phyloP scores from a whole-genome alignment of 1,140 invertebrate species.

The Ceratosolen fusciceps region DNA sequence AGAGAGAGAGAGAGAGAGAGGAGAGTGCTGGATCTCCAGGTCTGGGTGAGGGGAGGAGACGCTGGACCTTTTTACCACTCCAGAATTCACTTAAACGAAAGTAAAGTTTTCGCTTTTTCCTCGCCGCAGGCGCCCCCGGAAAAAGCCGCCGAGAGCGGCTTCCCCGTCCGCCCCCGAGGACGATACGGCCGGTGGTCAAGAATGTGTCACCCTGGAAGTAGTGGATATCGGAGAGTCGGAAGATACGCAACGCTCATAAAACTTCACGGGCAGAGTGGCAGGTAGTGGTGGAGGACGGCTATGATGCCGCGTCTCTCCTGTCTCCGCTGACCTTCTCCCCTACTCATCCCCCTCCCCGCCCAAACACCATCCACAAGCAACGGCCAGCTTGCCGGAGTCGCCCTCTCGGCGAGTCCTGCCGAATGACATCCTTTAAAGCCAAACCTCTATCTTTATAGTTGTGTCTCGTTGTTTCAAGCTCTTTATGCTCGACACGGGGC shows the following conservation, averaged over 20 bases:
- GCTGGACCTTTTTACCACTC: slow-evolving; percentile 21
- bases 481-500: slow-evolving; percentile 67
- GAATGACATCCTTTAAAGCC: slow-evolving; percentile 51
- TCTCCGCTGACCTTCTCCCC: slow-evolving; percentile 39
- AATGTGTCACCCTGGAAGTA: slow-evolving; percentile 26
- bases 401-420: slow-evolving; percentile 6
- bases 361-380: no score
- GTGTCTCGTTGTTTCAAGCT: slow-evolving; percentile 70
- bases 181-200: background rate
- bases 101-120: slow-evolving; percentile 11
- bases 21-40: background rate
- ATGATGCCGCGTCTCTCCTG: slow-evolving; percentile 16
- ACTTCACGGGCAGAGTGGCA: slow-evolving; percentile 35
- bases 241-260: slow-evolving; percentile 34
- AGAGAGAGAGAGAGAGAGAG: no score
- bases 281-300: background rate
- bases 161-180: background rate
- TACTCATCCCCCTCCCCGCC: background rate
- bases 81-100: slow-evolving; percentile 21
- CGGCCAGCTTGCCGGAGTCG: background rate
- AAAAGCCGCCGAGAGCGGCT: slow-evolving; percentile 18
- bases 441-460: slow-evolving; percentile 70
- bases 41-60: background rate
- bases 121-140: slow-evolving; percentile 16
- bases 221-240: background rate